Evolutionary conservation across 2,888 invertebrate genomes (phyloP).

Genomic region (Brachyptera putata): DNA sequence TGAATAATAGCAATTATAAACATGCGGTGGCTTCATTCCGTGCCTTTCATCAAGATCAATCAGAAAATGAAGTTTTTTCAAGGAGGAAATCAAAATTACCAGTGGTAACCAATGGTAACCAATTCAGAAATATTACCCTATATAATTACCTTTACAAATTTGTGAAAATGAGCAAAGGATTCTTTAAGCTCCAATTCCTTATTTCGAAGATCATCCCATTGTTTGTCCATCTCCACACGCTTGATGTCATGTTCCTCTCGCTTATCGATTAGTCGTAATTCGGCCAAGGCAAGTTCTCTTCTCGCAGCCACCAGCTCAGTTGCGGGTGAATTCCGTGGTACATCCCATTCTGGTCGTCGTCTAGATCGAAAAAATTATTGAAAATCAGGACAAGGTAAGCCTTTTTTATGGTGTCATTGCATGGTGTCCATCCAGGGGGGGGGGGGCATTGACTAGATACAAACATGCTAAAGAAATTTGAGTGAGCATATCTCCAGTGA

Average conservation of each 20-base stretch:
- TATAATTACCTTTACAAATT: constrained; percentile 38
- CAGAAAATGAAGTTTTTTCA: no score
- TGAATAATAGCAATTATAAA: no score
- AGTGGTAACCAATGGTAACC: no score
- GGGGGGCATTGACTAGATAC: background rate
- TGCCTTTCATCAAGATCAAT: no score
- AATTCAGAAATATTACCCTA: no score
- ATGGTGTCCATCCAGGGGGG: background rate
- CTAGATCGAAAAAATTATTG: constrained; percentile 40
- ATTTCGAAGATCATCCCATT: constrained; percentile 53
- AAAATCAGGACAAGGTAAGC: no score
- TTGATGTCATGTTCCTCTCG: constrained; percentile 46
- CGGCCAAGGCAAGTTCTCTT: constrained; percentile 51
- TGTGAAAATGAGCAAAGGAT: constrained; percentile 59
- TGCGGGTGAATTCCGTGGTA: constrained; percentile 53
- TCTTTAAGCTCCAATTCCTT: constrained; percentile 53
- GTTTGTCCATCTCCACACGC: constrained; percentile 48
- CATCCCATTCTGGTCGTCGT: constrained; percentile 60
- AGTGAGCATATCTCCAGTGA: no score
- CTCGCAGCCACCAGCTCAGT: constrained; percentile 53
- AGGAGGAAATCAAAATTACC: no score
- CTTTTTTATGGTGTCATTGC: background rate
- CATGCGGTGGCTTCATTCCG: no score
- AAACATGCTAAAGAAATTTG: no score
- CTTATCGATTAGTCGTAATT: constrained; percentile 49